Evolutionary conservation across 2,113 vertebrate genomes (phyloP).

Genomic region (Actenoides lindsayi): DNA sequence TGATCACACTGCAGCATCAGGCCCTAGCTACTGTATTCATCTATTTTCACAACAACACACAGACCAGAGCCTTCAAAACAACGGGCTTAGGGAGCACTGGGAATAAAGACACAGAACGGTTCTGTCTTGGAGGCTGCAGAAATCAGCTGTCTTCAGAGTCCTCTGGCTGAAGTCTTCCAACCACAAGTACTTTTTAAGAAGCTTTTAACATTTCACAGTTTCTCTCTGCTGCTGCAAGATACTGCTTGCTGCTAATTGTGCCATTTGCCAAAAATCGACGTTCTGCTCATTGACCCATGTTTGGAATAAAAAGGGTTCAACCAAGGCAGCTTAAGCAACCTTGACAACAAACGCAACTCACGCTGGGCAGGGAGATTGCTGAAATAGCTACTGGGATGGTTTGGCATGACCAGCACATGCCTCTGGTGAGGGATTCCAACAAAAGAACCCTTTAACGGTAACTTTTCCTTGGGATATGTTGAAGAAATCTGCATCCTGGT

Average conservation of each 20-base stretch:
- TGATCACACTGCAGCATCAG: neutral
- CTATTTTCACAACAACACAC: neutral
- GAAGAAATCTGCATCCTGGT: neutral
- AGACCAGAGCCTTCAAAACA: neutral
- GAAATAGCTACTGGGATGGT: neutral
- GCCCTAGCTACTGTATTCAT: neutral
- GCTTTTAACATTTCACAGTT: neutral
- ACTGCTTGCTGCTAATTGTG: neutral
- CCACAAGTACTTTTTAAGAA: neutral
- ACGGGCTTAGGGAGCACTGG: neutral
- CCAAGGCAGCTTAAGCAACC: neutral
- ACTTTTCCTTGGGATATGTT: neutral
- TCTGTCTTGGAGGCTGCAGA: neutral
- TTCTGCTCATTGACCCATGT: neutral
- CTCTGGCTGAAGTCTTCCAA: neutral
- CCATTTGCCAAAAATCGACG: neutral
- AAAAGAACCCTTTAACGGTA: neutral
- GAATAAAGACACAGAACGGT: neutral
- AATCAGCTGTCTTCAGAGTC: neutral
- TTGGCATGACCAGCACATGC: conserved; percentile 20
- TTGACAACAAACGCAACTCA: conserved; percentile 3
- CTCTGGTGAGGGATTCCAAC: neutral
- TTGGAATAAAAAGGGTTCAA: neutral
- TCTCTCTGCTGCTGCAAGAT: neutral
- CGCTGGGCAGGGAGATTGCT: neutral